These are phyloP conservation scores for Pipa parva DNA, from an alignment of 2,113 vertebrate genomes.

Conservation along the genomic window DNA sequence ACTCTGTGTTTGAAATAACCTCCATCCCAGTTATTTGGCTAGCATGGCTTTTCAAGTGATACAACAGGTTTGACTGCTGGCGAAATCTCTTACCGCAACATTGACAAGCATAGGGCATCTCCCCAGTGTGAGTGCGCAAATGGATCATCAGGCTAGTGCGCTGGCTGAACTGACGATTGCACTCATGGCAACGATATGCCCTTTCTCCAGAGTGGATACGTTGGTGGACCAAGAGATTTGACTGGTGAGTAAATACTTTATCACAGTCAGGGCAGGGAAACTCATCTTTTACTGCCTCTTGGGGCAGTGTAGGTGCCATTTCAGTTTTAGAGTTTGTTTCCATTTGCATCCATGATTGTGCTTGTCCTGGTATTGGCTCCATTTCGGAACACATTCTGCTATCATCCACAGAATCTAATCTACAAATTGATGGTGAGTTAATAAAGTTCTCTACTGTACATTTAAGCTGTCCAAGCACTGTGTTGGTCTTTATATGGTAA, in stretches of 20 bases:
- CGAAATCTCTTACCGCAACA: slow-evolving; percentile 53
- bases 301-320: background rate
- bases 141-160: slow-evolving; percentile 38
- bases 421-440: slow-evolving; percentile 9
- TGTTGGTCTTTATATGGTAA: slow-evolving; percentile 52
- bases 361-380: slow-evolving; percentile 3
- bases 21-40: slow-evolving; percentile 7
- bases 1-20: slow-evolving; percentile 7
- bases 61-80: slow-evolving; percentile 51
- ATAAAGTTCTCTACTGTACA: slow-evolving; percentile 23
- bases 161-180: slow-evolving; percentile 33
- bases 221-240: slow-evolving; percentile 34
- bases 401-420: slow-evolving; percentile 6
- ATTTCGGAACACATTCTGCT: slow-evolving; percentile 10
- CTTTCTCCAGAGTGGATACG: slow-evolving; percentile 35
- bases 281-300: slow-evolving; percentile 13
- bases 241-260: slow-evolving; percentile 33
- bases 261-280: slow-evolving; percentile 31
- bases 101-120: slow-evolving; percentile 48
- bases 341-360: slow-evolving; percentile 17
- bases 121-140: slow-evolving; percentile 21
- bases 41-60: slow-evolving; percentile 34
- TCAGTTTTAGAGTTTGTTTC: slow-evolving; percentile 10
- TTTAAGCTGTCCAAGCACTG: slow-evolving; percentile 30
- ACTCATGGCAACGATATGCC: slow-evolving; percentile 37